Conservation (phyloP, 2,797 vertebrate genomes). For the Octomys mimax region DNA sequence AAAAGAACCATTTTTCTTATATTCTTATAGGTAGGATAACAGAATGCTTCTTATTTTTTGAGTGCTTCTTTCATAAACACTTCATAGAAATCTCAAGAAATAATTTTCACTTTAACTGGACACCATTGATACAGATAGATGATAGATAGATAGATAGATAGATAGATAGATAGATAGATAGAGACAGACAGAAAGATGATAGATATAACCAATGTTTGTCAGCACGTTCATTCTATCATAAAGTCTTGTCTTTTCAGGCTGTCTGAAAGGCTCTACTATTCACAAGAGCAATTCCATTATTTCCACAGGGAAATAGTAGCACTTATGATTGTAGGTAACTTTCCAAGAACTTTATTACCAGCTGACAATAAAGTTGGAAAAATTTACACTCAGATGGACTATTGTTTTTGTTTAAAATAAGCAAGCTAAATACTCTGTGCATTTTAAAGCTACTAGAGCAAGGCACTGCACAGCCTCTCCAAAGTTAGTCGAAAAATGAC, state of each 20-base stretch:
- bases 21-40: neutral
- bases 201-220: neutral
- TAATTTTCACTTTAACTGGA: neutral
- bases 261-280: neutral
- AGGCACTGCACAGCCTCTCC: neutral
- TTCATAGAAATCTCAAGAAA: slow-evolving; percentile 9
- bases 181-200: fast-evolving
- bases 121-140: neutral
- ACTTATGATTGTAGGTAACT: neutral
- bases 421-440: neutral
- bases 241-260: neutral
- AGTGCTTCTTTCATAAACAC: neutral
- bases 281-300: neutral
- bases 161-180: no score
- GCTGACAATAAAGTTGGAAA: neutral
- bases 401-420: slow-evolving; percentile 20
- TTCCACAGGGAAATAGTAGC: neutral
- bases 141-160: neutral
- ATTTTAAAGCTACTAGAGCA: neutral
- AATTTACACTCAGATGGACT: neutral
- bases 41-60: neutral
- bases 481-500: neutral
- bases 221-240: neutral
- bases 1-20: neutral
- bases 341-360: neutral